Conservation (phyloP, 2,113 vertebrate genomes). For the Chauna torquata region DNA sequence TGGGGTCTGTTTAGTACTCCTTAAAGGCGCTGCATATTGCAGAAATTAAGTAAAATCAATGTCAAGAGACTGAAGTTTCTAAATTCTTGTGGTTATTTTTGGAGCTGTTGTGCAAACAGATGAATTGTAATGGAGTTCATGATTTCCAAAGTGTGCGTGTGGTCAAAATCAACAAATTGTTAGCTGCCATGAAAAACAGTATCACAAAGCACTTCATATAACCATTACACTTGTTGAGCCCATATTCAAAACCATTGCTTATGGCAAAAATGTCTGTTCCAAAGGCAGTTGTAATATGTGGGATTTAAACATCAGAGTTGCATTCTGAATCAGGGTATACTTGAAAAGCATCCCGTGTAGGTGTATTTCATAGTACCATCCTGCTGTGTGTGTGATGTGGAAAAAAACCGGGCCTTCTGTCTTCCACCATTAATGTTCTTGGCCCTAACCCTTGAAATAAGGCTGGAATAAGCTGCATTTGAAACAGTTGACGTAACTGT, state of each 20-base stretch:
- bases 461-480: not conserved
- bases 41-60: not conserved
- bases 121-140: rapidly evolving
- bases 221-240: rapidly evolving
- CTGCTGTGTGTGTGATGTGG: not conserved
- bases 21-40: rapidly evolving
- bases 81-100: not conserved
- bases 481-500: rapidly evolving
- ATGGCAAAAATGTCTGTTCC: not conserved
- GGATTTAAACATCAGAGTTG: not conserved
- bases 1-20: not conserved
- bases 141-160: not conserved
- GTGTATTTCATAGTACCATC: not conserved
- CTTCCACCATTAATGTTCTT: not conserved
- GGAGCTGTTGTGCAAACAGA: not conserved
- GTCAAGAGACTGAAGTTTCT: not conserved
- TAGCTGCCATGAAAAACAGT: not conserved
- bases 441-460: not conserved
- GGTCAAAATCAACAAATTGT: rapidly evolving
- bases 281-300: not conserved
- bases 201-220: rapidly evolving
- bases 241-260: not conserved
- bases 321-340: not conserved
- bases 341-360: not conserved
- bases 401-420: not conserved